These are phyloP conservation scores for Dasyurus viverrinus DNA, from an alignment of 2,113 vertebrate species.

Conservation along the genomic window DNA sequence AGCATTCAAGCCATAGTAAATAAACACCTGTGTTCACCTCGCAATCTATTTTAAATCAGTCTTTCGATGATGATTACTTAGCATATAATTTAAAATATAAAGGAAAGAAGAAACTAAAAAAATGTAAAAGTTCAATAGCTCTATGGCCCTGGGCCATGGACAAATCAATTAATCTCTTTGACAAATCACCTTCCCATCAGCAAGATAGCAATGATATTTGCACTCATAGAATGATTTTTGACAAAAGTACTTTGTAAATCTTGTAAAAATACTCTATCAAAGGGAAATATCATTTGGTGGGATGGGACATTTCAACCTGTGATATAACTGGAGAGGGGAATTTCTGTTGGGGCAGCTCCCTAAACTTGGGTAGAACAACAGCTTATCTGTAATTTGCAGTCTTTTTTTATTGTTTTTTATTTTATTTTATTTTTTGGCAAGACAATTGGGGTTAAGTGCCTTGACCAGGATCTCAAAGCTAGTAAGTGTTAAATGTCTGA, in stretches of 20 bases:
- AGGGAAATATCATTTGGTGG: not conserved
- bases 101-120: not conserved
- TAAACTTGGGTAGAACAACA: not conserved
- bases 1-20: not conserved
- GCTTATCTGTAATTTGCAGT: not conserved
- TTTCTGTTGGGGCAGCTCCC: not conserved
- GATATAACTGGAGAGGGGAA: not conserved
- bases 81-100: not conserved
- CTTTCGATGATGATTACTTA: not conserved
- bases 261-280: not conserved
- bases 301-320: not conserved
- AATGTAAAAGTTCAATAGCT: not conserved
- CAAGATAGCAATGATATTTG: not conserved
- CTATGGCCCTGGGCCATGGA: not conserved
- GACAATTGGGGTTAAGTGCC: not conserved
- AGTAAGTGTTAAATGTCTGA: too few species aligned
- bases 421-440: not conserved
- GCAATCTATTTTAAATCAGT: not conserved
- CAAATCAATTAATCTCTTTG: not conserved
- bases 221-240: not conserved
- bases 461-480: too few species aligned
- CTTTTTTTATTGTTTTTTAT: not conserved
- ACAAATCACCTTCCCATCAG: not conserved
- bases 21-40: not conserved
- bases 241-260: not conserved